phyloP scores from a whole-genome alignment of 2,113 vertebrate genomes.

The Nothobranchius furzeri region DNA sequence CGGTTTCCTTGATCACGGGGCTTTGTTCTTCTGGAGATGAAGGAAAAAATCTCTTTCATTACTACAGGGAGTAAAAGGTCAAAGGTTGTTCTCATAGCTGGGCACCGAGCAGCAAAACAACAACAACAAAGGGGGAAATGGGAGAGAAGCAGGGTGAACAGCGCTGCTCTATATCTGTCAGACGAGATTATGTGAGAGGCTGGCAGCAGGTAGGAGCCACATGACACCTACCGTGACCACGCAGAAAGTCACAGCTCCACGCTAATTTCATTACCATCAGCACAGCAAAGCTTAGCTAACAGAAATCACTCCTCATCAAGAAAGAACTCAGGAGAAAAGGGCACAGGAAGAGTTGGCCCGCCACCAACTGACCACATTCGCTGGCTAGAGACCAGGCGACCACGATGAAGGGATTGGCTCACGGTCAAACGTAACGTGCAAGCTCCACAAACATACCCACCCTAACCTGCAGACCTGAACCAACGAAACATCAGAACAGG shows the following conservation, averaged over 20 bases:
- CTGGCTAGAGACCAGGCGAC: slow-evolving; percentile 62
- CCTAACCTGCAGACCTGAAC: too few species aligned
- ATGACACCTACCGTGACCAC: slow-evolving; percentile 68
- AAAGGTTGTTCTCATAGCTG: slow-evolving; percentile 66
- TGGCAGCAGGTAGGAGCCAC: slow-evolving; percentile 62
- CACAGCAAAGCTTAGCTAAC: slow-evolving; percentile 65
- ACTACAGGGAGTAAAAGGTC: slow-evolving; percentile 62
- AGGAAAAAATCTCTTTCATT: slow-evolving; percentile 47
- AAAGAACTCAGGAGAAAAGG: slow-evolving; percentile 67
- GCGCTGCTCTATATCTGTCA: slow-evolving; percentile 71
- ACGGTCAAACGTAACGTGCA: not conserved
- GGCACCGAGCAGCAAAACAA: slow-evolving; percentile 58
- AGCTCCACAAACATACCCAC: not conserved
- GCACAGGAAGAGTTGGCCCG: slow-evolving; percentile 55
- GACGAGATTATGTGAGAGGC: slow-evolving; percentile 57
- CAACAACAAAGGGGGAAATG: slow-evolving; percentile 62
- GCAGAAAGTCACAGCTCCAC: slow-evolving; percentile 63
- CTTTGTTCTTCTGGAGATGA: slow-evolving; percentile 49
- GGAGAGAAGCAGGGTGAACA: slow-evolving; percentile 43
- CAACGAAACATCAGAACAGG: too few species aligned
- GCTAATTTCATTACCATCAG: slow-evolving; percentile 61
- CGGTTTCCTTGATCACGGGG: slow-evolving; percentile 50
- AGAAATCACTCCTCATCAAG: slow-evolving; percentile 66
- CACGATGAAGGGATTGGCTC: slow-evolving; percentile 48
- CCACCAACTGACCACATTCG: slow-evolving; percentile 67